phyloP scores from a whole-genome alignment of 92 coral and sea anemone species.

The Porites evermanni region DNA sequence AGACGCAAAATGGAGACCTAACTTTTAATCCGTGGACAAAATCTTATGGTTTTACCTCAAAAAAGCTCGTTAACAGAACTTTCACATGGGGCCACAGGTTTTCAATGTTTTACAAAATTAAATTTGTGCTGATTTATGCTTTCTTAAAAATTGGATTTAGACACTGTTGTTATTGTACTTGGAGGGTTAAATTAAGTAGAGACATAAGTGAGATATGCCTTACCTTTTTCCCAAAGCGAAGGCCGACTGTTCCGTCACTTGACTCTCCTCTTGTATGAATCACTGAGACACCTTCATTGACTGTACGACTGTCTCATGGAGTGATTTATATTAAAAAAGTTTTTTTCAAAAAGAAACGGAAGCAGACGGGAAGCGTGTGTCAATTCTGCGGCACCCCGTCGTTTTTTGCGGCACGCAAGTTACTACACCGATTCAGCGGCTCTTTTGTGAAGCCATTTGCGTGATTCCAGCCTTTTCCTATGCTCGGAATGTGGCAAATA shows the following conservation, averaged over 20 bases:
- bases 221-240: conserved; percentile 13
- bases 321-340: background rate
- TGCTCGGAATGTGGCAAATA: background rate
- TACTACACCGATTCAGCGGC: background rate
- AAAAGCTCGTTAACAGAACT: too few species aligned
- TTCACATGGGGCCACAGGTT: too few species aligned
- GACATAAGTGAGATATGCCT: background rate
- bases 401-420: conserved; percentile 32
- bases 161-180: too few species aligned
- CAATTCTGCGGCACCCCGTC: conserved; percentile 11
- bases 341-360: conserved; percentile 11
- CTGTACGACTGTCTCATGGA: background rate
- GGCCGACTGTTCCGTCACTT: background rate
- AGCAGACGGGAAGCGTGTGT: background rate
- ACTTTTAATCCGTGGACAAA: too few species aligned
- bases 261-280: background rate
- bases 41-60: too few species aligned
- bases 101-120: too few species aligned
- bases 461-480: conserved; percentile 29
- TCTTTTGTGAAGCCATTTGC: conserved; percentile 24
- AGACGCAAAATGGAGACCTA: too few species aligned
- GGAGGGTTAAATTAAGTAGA: too few species aligned
- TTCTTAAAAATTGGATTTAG: too few species aligned
- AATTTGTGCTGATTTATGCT: too few species aligned
- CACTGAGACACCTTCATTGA: background rate